Base-by-base conservation (phyloP, 2,797 vertebrate species). In the Chloroceryle inda region DNA sequence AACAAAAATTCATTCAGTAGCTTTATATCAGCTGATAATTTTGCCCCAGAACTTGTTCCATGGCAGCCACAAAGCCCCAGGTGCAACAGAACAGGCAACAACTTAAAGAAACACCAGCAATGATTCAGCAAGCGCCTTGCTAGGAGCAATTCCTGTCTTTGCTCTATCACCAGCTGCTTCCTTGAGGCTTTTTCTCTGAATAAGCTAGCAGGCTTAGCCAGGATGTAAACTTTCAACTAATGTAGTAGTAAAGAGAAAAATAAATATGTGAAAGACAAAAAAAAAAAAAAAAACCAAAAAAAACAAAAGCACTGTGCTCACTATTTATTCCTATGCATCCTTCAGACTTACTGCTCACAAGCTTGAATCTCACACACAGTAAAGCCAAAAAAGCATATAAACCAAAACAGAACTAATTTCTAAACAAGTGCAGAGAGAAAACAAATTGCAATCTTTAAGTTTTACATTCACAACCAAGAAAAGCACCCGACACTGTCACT, bases 61-160 rank as follows among this genome's bases (percentile, higher is more conserved):
- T 40, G 76, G 42, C 19, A 83, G 84, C 67, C 71, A 19, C 55
- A 85, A 86, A 92, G 37, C 74, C 79, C 56, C 61, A 26, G 75
- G 61, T 93, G 52, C 82, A 94, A 64, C 27, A 73, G 76, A 89
- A 64, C n/a, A 75, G 59, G 77, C 19, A 64, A 53, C 2, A 10
- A 53, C 72, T 92, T 90, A 81, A 95, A 85, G 73, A 93, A 93
- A 82, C 79, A 58, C 21, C 84, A 72, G 67, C 66, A 77, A 59
- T 83, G 64, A 79, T 72, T 92, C 87, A 92, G 10, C 52, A 53
- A 31, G 52, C 31, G 45, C 61, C 78, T 85, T 45, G 53, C 92
- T 74, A n/a, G 79, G 44, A 75, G 71, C 81, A 55, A 87, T 40
- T 64, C 81, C 69, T 77, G 81, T 37, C 79, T 88, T 59, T 76